These are phyloP conservation scores for Meandrina meandrites DNA, from an alignment of 92 coral and sea anemone genomes.

Conservation along the genomic window DNA sequence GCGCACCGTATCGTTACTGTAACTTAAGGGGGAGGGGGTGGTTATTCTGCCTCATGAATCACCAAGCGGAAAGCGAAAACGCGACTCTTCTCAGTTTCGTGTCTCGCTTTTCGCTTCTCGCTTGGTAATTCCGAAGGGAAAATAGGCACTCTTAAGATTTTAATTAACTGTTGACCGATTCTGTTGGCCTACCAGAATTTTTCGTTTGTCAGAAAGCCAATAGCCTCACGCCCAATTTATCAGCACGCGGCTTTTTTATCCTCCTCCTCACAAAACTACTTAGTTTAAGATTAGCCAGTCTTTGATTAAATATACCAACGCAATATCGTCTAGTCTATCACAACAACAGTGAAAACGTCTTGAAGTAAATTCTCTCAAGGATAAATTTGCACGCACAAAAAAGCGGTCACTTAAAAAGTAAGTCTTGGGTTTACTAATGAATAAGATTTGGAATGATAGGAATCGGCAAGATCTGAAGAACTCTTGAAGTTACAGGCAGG, in stretches of 20 bases:
- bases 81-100: background rate
- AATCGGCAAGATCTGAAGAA: background rate
- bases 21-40: background rate
- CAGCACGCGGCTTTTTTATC: too few species aligned
- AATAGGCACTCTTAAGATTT: too few species aligned
- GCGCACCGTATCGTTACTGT: background rate
- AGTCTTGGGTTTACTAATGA: background rate
- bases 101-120: background rate
- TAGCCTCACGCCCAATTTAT: too few species aligned
- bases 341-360: background rate
- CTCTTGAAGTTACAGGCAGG: background rate
- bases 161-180: background rate
- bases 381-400: background rate
- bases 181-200: background rate
- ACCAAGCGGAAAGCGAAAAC: background rate
- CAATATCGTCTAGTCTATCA: background rate
- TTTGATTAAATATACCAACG: too few species aligned
- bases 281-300: background rate
- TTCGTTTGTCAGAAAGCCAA: too few species aligned
- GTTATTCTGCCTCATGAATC: background rate
- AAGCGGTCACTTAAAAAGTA: background rate
- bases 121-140: background rate
- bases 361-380: background rate
- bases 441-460: background rate
- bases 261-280: background rate